These are phyloP conservation scores for Muntiacus muntjak DNA, from an alignment of 2,113 vertebrate species.

Conservation along the genomic window DNA sequence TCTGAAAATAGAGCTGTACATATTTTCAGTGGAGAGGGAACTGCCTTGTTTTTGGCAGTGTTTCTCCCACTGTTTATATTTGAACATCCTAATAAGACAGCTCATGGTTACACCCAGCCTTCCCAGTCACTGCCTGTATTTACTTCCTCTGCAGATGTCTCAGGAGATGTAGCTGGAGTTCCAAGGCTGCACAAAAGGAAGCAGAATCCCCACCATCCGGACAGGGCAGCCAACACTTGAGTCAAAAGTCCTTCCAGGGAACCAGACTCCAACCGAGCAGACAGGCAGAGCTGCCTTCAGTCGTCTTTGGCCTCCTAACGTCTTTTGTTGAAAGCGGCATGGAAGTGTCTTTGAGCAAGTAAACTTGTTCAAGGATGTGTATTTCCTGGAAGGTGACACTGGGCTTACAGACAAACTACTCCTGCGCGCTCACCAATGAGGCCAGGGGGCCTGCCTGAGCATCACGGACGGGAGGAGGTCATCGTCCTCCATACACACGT, in stretches of 20 bases:
- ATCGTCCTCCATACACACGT: background rate
- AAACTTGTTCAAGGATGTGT: background rate
- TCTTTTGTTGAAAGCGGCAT: background rate
- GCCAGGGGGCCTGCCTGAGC: background rate
- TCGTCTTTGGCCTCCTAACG: background rate
- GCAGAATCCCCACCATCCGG: conserved; percentile 13
- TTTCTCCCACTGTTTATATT: conserved; percentile 36
- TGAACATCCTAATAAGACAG: conserved; percentile 50
- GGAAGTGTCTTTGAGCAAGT: background rate
- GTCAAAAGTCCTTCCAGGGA: conserved; percentile 4
- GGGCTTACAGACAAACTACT: background rate
- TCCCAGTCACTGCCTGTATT: conserved; percentile 3
- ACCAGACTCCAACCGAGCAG: background rate
- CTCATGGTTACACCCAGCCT: conserved; percentile 46
- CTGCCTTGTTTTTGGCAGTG: conserved; percentile 20
- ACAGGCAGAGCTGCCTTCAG: background rate
- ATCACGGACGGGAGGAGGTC: accelerated
- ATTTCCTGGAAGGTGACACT: background rate
- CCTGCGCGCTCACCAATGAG: background rate
- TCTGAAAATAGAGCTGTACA: conserved; percentile 30
- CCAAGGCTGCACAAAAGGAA: conserved; percentile 31
- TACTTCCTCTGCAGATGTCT: conserved; percentile 48
- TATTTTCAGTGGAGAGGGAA: conserved; percentile 10
- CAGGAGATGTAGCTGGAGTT: conserved; percentile 21
- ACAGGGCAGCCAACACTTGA: conserved; percentile 27